phyloP scores from a whole-genome alignment of 1,140 invertebrate genomes.

The Octopus sinensis region DNA sequence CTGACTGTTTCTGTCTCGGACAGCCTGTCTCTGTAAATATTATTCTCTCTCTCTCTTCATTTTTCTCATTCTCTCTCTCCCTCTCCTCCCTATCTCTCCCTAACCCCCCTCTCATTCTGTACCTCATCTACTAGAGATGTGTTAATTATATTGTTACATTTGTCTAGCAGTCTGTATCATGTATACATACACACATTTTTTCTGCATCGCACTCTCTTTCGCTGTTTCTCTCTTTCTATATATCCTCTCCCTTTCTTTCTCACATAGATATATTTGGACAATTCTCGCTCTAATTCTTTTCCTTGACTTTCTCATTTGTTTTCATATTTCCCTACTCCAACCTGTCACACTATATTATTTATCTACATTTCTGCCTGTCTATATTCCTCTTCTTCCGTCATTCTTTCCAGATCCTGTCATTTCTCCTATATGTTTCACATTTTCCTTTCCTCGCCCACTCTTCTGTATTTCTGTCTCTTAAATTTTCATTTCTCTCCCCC shows the following conservation, averaged over 20 bases:
- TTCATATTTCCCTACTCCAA: background rate
- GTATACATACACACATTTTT: too few species aligned
- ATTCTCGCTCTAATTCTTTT: background rate
- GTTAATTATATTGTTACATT: too few species aligned
- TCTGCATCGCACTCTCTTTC: too few species aligned
- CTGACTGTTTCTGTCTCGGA: background rate
- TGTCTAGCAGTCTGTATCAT: too few species aligned
- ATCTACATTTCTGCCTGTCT: background rate
- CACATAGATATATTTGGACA: too few species aligned
- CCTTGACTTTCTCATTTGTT: too few species aligned
- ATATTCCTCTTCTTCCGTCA: background rate
- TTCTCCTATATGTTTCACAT: too few species aligned
- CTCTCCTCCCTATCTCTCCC: background rate
- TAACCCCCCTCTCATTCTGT: too few species aligned
- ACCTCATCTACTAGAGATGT: too few species aligned
- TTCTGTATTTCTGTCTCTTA: background rate
- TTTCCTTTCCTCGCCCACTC: slow-evolving; percentile 1
- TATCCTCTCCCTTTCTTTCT: too few species aligned
- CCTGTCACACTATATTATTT: background rate
- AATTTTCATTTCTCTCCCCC: background rate
- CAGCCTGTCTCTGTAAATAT: background rate
- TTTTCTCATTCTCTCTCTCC: background rate
- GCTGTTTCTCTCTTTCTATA: too few species aligned
- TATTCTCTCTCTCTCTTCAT: background rate
- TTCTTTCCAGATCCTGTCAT: too few species aligned